A percentile compares a stretch with the other conserved stretches of the same genome.
These are phyloP conservation scores for Drosophila parvula DNA, from an alignment of 1,140 invertebrate genomes.

Conservation along the genomic window DNA sequence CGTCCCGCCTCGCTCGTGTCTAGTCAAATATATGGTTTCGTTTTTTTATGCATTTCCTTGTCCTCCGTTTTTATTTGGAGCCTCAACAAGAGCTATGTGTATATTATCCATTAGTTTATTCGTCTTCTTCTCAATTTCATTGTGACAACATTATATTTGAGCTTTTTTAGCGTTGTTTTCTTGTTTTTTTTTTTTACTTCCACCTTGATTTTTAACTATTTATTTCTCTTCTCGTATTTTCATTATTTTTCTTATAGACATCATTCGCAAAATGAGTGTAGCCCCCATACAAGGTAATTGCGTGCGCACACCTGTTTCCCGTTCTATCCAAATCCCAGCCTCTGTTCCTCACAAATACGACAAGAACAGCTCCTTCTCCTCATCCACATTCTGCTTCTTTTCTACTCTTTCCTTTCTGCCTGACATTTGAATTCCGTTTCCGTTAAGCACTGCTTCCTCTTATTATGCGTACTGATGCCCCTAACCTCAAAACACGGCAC, in stretches of 20 bases:
- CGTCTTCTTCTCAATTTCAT: neutral
- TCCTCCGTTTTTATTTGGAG: slow-evolving; percentile 26
- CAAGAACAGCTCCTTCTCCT: neutral
- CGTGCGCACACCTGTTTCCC: slow-evolving; percentile 37
- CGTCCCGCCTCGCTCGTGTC: slow-evolving; percentile 38
- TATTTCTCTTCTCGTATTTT: slow-evolving; percentile 71
- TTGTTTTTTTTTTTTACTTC: slow-evolving; percentile 8
- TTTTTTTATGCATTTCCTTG: slow-evolving; percentile 23
- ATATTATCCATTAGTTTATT: slow-evolving; percentile 3
- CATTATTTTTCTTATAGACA: slow-evolving; percentile 83
- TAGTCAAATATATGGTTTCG: slow-evolving; percentile 19
- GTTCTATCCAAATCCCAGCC: neutral
- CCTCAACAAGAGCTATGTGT: slow-evolving; percentile 10
- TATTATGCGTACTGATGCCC: slow-evolving; percentile 13
- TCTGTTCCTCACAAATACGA: slow-evolving; percentile 1
- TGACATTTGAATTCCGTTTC: slow-evolving; percentile 22
- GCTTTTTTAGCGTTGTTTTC: slow-evolving; percentile 28
- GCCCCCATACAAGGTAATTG: slow-evolving; percentile 73
- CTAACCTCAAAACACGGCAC: slow-evolving; percentile 12
- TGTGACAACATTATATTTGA: slow-evolving; percentile 13
- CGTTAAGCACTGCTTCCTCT: slow-evolving; percentile 21
- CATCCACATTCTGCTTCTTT: neutral
- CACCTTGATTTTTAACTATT: slow-evolving; percentile 40
- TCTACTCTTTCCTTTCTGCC: slow-evolving; percentile 1
- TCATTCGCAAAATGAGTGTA: slow-evolving; percentile 84